phyloP scores from a whole-genome alignment of 2,888 invertebrate species.

The Miltochrista miniata region DNA sequence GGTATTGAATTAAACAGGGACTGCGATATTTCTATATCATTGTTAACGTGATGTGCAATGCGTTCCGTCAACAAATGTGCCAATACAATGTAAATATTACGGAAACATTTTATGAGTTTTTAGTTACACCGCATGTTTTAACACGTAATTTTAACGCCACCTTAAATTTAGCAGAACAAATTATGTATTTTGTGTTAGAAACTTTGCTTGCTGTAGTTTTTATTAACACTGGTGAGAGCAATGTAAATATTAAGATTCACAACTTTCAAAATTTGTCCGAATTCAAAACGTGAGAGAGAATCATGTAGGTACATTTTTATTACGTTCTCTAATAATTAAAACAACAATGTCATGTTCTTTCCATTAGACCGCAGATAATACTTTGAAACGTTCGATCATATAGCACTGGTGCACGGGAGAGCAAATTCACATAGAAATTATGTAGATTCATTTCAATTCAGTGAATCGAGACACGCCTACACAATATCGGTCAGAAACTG shows the following conservation, averaged over 20 bases:
- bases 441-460: slow-evolving; percentile 38
- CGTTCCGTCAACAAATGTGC: not conserved
- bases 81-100: not conserved
- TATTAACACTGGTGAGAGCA: not conserved
- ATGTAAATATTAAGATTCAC: not conserved
- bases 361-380: no score
- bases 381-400: slow-evolving; percentile 20
- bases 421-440: slow-evolving; percentile 19
- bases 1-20: slow-evolving; percentile 25
- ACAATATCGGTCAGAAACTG: slow-evolving; percentile 22
- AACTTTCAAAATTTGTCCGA: not conserved
- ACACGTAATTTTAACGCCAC: not conserved
- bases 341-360: no score
- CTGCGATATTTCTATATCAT: slow-evolving; percentile 22
- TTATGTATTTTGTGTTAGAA: not conserved
- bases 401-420: slow-evolving; percentile 19
- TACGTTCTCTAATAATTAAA: no score
- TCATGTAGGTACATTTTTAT: no score
- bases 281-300: not conserved
- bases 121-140: not conserved
- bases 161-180: not conserved
- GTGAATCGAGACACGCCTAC: slow-evolving; percentile 32
- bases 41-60: slow-evolving; percentile 14
- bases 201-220: not conserved
- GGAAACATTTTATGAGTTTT: not conserved